Evolutionary conservation across 2,797 vertebrate species (phyloP).

Genomic region (Sebastes kiyomatsui): DNA sequence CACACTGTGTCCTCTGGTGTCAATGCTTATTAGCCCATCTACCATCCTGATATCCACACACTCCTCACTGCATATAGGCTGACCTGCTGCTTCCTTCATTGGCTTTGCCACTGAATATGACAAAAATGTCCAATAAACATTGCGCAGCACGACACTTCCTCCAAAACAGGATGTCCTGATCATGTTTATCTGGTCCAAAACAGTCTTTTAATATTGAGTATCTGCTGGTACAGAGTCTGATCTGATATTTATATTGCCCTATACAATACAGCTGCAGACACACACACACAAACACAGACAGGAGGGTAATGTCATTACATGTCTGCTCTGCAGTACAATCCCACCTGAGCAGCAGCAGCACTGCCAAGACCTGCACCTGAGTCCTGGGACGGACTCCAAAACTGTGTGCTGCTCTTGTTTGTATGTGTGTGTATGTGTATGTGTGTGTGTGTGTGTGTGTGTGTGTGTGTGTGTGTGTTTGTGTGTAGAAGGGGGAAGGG

Average conservation of each 20-base stretch:
- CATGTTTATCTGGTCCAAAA: slow-evolving; percentile 6
- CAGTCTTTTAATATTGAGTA: neutral
- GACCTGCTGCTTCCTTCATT: neutral
- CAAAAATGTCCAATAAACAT: neutral
- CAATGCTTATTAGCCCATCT: too few relatives aligned
- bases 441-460: neutral
- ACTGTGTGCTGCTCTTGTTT: neutral
- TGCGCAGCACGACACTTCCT: neutral
- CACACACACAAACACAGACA: neutral
- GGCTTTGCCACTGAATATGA: neutral
- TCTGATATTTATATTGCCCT: neutral
- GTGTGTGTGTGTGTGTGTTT: neutral
- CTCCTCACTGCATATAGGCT: neutral
- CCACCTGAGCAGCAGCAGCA: slow-evolving; percentile 8
- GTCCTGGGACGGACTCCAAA: neutral
- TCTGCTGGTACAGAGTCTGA: neutral
- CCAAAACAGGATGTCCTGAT: slow-evolving; percentile 44
- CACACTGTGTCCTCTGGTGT: neutral
- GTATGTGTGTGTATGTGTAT: neutral
- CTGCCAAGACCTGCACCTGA: slow-evolving; percentile 10
- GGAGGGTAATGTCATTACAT: neutral
- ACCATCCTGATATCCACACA: neutral
- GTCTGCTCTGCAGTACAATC: neutral
- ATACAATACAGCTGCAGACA: neutral
- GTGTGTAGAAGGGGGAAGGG: too few relatives aligned